phyloP scores from a whole-genome alignment of 2,113 vertebrate species.

The Rhinoptilus africanus region DNA sequence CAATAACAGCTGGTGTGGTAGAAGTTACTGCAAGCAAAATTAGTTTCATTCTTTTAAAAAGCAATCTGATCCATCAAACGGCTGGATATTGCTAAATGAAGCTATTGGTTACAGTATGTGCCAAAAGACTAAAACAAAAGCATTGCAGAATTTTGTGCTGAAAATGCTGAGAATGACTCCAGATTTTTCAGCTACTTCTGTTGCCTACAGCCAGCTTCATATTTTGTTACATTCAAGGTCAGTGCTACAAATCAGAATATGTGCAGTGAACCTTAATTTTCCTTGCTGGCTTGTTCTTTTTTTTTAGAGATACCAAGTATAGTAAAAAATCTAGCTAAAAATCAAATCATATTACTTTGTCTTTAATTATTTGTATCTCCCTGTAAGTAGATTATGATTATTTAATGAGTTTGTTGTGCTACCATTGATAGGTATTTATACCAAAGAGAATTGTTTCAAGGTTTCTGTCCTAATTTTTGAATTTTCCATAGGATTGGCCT shows the following conservation, averaged over 20 bases:
- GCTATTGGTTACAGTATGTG: background rate
- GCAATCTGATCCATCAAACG: conserved; percentile 2
- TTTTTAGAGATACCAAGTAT: background rate
- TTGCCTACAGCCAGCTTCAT: background rate
- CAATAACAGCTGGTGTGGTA: conserved; percentile 42
- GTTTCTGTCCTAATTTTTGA: background rate
- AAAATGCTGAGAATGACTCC: background rate
- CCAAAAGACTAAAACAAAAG: background rate
- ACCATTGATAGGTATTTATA: background rate
- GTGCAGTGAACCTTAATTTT: background rate
- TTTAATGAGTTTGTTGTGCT: background rate
- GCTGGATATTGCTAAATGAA: background rate
- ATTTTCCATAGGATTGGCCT: background rate
- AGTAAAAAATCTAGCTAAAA: background rate
- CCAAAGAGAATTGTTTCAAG: background rate
- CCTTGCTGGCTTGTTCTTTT: background rate
- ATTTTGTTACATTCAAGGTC: background rate
- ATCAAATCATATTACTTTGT: background rate
- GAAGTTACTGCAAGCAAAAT: conserved; percentile 46
- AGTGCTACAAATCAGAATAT: background rate
- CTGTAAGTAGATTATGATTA: background rate
- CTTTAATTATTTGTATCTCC: background rate
- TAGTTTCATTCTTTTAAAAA: conserved; percentile 34
- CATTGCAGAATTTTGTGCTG: background rate
- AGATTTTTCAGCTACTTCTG: background rate